Evolutionary conservation across 2,797 vertebrate genomes (phyloP).

Genomic region (Sebastes diploproa): DNA sequence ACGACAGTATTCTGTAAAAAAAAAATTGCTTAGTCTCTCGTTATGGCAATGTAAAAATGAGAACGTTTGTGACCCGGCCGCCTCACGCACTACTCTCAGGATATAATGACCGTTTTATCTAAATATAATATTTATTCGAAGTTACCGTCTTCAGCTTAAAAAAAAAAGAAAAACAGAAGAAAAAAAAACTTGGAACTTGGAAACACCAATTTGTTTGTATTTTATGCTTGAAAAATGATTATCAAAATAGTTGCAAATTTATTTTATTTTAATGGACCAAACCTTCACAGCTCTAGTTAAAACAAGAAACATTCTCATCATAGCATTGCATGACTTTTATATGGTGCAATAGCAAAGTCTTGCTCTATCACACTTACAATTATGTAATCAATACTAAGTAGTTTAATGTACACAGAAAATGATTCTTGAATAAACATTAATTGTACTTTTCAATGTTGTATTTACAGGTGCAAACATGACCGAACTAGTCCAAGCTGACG

Average conservation of each 20-base stretch:
- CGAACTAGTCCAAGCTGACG: slow-evolving; percentile 5
- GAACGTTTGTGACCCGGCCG: no score
- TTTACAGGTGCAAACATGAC: slow-evolving; percentile 32
- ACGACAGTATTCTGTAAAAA: not conserved
- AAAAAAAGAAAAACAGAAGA: not conserved
- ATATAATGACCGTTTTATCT: no score
- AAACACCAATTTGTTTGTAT: not conserved
- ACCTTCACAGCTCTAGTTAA: not conserved
- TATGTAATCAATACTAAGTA: not conserved
- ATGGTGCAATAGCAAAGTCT: not conserved
- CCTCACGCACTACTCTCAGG: no score
- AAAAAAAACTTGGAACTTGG: not conserved
- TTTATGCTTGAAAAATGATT: not conserved
- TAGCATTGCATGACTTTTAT: not conserved
- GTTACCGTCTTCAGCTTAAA: no score
- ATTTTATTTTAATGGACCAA: not conserved
- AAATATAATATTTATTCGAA: no score
- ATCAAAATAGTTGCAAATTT: not conserved
- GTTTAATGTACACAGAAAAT: not conserved
- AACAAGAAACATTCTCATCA: not conserved
- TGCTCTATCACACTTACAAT: not conserved
- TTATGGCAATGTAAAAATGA: not conserved
- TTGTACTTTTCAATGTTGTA: not conserved
- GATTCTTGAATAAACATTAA: not conserved
- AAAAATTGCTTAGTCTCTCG: not conserved